A percentile compares a stretch with the other conserved stretches of the same genome.
Conservation (phyloP, 2,113 vertebrate species). For the Lipophrys pholis region DNA sequence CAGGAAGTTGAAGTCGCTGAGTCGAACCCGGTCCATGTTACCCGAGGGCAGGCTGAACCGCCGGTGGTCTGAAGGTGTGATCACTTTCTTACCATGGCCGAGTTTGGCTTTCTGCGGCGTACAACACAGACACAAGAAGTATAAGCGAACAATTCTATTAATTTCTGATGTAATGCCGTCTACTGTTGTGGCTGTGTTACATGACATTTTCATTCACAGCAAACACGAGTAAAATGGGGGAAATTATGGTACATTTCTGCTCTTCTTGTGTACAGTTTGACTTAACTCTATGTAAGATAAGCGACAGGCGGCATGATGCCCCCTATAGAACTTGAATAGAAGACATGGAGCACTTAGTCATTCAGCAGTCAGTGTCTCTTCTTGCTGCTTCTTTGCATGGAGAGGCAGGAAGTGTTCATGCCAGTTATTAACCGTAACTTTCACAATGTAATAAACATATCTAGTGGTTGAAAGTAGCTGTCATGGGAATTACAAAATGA, state of each 20-base stretch:
- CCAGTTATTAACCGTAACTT: not conserved
- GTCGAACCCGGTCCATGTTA: constrained; percentile 91
- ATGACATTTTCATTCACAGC: not conserved
- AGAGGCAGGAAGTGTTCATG: constrained; percentile 3
- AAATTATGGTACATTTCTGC: not conserved
- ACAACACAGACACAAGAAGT: constrained; percentile 7
- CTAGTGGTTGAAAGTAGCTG: too few relatives aligned
- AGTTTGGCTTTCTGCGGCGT: constrained; percentile 94
- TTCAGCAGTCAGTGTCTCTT: not conserved
- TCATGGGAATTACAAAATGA: too few relatives aligned
- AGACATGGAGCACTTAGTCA: not conserved
- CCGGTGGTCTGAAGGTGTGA: constrained; percentile 90
- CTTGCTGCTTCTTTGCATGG: not conserved
- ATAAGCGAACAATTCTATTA: not conserved
- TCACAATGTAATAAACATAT: too few relatives aligned
- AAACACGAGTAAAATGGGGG: not conserved
- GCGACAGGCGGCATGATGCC: not conserved
- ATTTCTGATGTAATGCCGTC: not conserved
- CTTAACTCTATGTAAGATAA: too few relatives aligned
- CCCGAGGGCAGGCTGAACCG: constrained; percentile 88
- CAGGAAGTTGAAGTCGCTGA: constrained; percentile 96
- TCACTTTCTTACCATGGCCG: constrained; percentile 94
- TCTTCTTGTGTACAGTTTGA: not conserved
- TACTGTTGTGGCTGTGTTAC: not conserved
- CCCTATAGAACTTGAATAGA: not conserved